Evolutionary conservation across 2,797 vertebrate genomes (phyloP).

Genomic region (Tolypeutes matacus): DNA sequence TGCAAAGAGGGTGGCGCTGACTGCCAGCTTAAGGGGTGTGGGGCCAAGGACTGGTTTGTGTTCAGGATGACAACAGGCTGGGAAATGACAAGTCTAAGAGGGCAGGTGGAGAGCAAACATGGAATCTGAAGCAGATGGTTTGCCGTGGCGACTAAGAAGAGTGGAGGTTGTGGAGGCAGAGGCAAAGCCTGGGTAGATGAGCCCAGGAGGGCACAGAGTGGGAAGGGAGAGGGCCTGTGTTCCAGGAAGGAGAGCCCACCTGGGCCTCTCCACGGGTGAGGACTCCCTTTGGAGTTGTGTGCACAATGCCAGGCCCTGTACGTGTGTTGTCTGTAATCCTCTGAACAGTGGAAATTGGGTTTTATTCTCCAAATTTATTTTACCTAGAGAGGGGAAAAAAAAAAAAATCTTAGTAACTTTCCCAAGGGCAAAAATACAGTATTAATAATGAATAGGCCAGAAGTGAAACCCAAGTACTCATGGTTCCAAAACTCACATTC

Average conservation of each 20-base stretch:
- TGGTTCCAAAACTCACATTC: background rate
- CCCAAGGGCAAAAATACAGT: background rate
- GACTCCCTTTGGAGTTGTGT: fast-evolving
- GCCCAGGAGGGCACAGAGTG: fast-evolving
- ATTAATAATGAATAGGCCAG: background rate
- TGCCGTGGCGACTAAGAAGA: background rate
- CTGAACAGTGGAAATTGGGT: background rate
- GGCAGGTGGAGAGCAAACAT: background rate
- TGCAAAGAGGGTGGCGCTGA: background rate
- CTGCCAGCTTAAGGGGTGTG: background rate
- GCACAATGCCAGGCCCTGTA: background rate
- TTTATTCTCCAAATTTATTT: conserved; percentile 44
- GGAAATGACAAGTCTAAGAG: background rate
- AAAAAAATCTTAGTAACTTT: background rate
- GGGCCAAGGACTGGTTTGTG: background rate
- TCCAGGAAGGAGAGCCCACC: no score
- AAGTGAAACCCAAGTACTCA: background rate
- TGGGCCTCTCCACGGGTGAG: no score
- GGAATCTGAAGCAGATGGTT: background rate
- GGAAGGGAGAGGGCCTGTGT: background rate
- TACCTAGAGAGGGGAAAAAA: conserved; percentile 15
- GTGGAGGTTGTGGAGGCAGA: background rate
- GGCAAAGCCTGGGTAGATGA: background rate
- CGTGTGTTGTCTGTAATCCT: background rate
- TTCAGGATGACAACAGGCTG: background rate